Base-by-base conservation (phyloP, 2,888 invertebrate species). In the Lasioglossum marginatum region DNA sequence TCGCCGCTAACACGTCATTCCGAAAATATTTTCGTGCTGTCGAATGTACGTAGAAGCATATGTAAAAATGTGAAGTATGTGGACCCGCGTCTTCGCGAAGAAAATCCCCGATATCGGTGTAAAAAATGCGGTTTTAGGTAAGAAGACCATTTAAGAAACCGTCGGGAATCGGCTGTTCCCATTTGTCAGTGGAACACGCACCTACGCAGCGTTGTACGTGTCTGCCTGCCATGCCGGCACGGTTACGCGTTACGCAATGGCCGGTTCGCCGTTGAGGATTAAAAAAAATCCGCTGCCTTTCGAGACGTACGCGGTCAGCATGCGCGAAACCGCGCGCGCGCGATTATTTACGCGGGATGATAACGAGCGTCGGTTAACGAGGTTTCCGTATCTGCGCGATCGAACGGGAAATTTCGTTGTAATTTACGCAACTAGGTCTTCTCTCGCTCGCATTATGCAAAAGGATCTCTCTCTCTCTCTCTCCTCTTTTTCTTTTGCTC, bases 301-400 rank as follows among this genome's bases (percentile, higher is more conserved):
- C 66, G 66, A 68, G 66, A 68, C 66, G 66, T 23, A 34, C 66
- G 66, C 31, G 31, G 66, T 19, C 66, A 14, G 66, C 66, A 66
- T 63, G 34, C 70, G 52, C n/a, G 57, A 57, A 57, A 57, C 23
- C 66, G 14, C 19, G 52, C 72, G 52, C 72, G 60, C 23, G 14
- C 57, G 71, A 77, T 81, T 81, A 81, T 81, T 81, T 81, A 77
- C 72, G 48, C 77, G 77, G 27, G 63, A 60, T 48, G 77, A 77
- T 77, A 81, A 81, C 81, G 77, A 81, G 77, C 48, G 14, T n/a
- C 57, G 76, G 76, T 76, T 81, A 76, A 81, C 81, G 81, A 76
- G 70, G n/a, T 52, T 66, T 43, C 71, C 71, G 81, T 81, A 77
- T 81, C 81, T 43, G 81, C 14, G 23, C 77, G 37, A 81, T 81